Conservation (phyloP, 2,797 vertebrate species). For the Synaphobranchus kaupii region DNA sequence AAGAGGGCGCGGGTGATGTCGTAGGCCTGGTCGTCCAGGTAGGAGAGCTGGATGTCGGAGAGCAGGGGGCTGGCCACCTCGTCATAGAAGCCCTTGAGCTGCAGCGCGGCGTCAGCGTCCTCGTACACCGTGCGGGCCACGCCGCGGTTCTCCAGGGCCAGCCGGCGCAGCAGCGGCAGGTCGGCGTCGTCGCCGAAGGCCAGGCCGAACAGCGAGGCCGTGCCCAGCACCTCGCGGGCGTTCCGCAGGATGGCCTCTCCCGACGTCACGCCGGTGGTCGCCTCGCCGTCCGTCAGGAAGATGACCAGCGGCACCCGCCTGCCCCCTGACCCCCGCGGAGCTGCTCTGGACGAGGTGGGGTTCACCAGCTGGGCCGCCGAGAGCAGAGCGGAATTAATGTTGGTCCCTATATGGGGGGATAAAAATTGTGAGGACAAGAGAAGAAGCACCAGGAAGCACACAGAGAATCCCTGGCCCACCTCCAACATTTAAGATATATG, state of each 20-base stretch:
- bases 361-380: conserved; percentile 79
- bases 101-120: conserved; percentile 76
- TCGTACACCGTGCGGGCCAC: conserved; percentile 79
- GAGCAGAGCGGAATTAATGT: conserved; percentile 82
- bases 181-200: conserved; percentile 85
- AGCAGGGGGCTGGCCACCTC: conserved; percentile 83
- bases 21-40: conserved; percentile 72
- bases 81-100: conserved; percentile 82
- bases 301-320: conserved; percentile 78
- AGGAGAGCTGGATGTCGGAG: conserved; percentile 78
- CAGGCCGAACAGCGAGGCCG: conserved; percentile 77
- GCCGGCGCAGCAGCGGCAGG: conserved; percentile 73
- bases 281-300: conserved; percentile 84
- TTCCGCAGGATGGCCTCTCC: conserved; percentile 76
- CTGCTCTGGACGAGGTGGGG: conserved; percentile 51
- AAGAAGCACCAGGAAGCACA: background rate
- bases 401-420: conserved; percentile 73
- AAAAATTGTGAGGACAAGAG: background rate
- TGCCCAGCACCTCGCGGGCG: conserved; percentile 68
- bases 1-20: conserved; percentile 76
- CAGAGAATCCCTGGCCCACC: background rate
- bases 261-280: conserved; percentile 76
- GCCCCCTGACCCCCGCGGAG: conserved; percentile 40
- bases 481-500: background rate
- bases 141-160: conserved; percentile 81